These are phyloP conservation scores for Panurus biarmicus DNA, from an alignment of 2,113 vertebrate species.

Conservation along the genomic window DNA sequence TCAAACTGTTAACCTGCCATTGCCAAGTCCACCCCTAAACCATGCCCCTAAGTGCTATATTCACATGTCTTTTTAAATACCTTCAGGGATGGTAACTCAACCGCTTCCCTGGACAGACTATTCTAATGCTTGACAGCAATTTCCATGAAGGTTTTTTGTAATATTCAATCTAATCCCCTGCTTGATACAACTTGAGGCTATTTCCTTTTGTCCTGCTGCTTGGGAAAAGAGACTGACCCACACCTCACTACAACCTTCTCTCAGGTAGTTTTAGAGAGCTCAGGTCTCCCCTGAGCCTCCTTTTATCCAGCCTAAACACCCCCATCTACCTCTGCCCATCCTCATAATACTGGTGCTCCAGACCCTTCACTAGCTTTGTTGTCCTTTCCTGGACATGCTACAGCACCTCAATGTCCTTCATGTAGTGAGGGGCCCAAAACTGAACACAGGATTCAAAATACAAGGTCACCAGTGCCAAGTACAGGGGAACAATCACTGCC, in stretches of 20 bases:
- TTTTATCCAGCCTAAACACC: background rate
- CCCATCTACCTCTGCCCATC: background rate
- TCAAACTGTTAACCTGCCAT: background rate
- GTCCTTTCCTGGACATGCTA: background rate
- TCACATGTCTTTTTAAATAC: background rate
- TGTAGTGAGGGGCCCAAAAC: background rate
- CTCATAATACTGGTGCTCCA: background rate
- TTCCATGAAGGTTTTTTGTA: background rate
- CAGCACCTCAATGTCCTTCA: background rate
- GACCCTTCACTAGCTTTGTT: background rate
- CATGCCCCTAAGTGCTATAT: background rate
- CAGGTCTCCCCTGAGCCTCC: background rate
- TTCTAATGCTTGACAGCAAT: background rate
- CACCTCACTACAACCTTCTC: background rate
- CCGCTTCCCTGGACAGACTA: background rate
- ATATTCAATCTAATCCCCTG: background rate
- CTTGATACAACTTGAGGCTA: background rate
- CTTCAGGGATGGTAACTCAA: background rate
- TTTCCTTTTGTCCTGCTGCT: background rate
- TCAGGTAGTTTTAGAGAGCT: background rate
- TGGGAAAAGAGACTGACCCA: background rate
- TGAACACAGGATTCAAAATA: background rate
- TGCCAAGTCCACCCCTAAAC: background rate
- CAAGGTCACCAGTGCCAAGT: fast-evolving
- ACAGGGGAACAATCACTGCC: background rate